Evolutionary conservation across 1,140 invertebrate genomes (phyloP).

Genomic region (Littorina saxatilis): DNA sequence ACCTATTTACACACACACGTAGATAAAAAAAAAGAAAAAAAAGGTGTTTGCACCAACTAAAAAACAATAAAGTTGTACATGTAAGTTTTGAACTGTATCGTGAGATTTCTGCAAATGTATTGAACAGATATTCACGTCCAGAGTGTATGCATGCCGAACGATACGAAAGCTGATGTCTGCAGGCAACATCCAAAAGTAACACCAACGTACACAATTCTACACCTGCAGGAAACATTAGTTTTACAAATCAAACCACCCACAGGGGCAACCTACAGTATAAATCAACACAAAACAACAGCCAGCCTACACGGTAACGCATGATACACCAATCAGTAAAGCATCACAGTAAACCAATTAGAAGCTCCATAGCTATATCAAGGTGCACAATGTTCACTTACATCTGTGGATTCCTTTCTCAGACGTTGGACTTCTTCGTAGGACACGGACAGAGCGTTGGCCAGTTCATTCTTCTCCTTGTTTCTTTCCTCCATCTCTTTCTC

Average conservation of each 20-base stretch:
- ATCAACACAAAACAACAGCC: neutral
- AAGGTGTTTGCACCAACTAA: neutral
- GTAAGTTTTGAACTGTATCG: no score
- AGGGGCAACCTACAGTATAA: neutral
- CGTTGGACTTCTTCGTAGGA: slow-evolving; percentile 70
- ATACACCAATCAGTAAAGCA: neutral
- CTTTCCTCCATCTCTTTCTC: slow-evolving; percentile 62
- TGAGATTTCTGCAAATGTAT: no score
- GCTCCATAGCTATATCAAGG: no score
- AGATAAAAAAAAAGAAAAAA: neutral
- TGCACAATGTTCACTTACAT: slow-evolving; percentile 45
- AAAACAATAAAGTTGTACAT: neutral
- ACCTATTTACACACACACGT: neutral
- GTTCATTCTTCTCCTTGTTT: slow-evolving; percentile 67
- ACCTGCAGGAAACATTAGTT: neutral
- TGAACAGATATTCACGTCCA: no score
- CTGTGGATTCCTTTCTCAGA: slow-evolving; percentile 56
- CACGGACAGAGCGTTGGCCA: slow-evolving; percentile 65
- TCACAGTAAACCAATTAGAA: neutral
- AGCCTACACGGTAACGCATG: no score
- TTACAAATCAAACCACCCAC: neutral
- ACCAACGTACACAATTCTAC: no score
- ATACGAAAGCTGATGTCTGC: no score
- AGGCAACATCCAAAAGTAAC: no score
- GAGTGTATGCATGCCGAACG: no score